phyloP scores from a whole-genome alignment of 2,888 invertebrate genomes.

The Drosophila phalerata region DNA sequence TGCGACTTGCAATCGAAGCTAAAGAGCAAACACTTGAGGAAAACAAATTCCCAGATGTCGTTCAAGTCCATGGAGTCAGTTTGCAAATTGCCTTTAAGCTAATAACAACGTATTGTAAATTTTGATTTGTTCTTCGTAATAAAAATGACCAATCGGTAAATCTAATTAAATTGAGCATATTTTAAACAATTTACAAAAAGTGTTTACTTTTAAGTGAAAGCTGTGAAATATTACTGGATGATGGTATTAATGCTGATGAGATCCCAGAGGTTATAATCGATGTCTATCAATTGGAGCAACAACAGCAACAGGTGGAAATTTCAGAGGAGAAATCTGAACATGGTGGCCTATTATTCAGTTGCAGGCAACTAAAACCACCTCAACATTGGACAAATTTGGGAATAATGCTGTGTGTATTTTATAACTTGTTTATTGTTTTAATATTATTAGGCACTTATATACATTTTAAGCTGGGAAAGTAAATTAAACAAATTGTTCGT shows the following conservation, averaged over 20 bases:
- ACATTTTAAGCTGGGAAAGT: constrained; percentile 19
- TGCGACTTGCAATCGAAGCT: constrained; percentile 12
- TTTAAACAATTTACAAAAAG: neutral
- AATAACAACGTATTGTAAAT: constrained; percentile 22
- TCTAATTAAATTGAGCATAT: neutral
- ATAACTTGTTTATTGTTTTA: constrained; percentile 47
- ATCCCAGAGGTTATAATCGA: constrained; percentile 1
- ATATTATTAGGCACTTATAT: constrained; percentile 27
- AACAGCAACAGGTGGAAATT: neutral
- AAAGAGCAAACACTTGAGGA: neutral
- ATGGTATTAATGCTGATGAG: neutral
- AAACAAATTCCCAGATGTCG: neutral
- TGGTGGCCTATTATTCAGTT: neutral
- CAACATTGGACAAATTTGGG: constrained; percentile 21
- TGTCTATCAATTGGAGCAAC: constrained; percentile 4
- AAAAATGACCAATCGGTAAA: constrained; percentile 34
- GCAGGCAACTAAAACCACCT: neutral
- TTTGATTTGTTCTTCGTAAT: neutral
- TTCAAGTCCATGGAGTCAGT: constrained; percentile 37
- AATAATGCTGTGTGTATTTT: constrained; percentile 46
- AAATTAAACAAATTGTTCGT: no score
- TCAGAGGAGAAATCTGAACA: neutral
- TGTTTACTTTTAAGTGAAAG: constrained; percentile 39
- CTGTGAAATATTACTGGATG: constrained; percentile 31
- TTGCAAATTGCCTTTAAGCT: constrained; percentile 26